Percentiles rank a stretch among this genome's conserved stretches.
phyloP scores from a whole-genome alignment of 2,113 vertebrate species.

The Pelusios castaneus region DNA sequence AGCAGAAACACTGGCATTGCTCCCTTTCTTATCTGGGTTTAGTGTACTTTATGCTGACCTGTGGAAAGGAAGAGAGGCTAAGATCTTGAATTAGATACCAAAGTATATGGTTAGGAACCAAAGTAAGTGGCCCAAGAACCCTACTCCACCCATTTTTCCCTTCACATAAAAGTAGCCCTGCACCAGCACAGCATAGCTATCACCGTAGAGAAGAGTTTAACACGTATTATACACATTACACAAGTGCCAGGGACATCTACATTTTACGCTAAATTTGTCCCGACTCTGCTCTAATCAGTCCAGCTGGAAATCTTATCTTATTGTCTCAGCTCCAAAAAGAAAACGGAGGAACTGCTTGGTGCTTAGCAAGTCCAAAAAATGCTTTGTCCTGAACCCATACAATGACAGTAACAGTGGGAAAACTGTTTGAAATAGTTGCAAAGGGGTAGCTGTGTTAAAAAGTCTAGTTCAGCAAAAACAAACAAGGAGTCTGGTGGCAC shows the following conservation, averaged over 20 bases:
- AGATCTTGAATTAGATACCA: too few relatives aligned
- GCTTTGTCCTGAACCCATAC: too few relatives aligned
- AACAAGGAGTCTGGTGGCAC: too few relatives aligned
- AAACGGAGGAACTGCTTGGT: background rate
- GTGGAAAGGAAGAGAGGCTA: too few relatives aligned
- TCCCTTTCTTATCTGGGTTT: too few relatives aligned
- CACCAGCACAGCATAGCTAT: background rate
- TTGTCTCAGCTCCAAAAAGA: background rate
- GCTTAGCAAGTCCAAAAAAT: background rate
- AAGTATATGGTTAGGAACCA: rapidly evolving
- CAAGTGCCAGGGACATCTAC: background rate
- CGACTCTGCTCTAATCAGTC: background rate
- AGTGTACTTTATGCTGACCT: too few relatives aligned
- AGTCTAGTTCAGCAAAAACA: too few relatives aligned
- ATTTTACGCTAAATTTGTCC: rapidly evolving
- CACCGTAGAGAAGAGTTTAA: background rate
- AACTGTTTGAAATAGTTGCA: too few relatives aligned
- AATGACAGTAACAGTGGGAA: background rate
- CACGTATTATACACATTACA: background rate
- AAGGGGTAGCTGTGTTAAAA: too few relatives aligned
- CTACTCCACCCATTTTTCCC: background rate
- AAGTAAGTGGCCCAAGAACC: too few relatives aligned
- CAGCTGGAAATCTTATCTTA: background rate
- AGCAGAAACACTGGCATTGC: too few relatives aligned
- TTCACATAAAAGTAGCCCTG: background rate